phyloP scores from a whole-genome alignment of 1,140 invertebrate genomes.

The Drosophila ambigua region DNA sequence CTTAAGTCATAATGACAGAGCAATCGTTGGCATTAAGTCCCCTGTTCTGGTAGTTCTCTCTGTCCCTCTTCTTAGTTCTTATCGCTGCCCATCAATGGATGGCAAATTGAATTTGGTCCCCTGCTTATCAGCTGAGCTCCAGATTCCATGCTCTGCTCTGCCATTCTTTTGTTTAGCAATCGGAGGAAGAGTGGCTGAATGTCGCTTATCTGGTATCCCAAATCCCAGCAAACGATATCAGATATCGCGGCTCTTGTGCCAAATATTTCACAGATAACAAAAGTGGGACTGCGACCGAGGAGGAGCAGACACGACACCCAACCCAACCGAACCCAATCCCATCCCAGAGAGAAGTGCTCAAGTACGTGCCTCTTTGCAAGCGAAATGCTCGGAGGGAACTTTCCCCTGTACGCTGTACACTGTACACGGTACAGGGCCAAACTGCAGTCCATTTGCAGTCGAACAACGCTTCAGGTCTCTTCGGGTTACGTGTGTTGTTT shows the following conservation, averaged over 20 bases:
- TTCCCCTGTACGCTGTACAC: constrained; percentile 10
- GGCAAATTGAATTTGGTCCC: constrained; percentile 57
- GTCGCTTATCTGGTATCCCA: constrained; percentile 19
- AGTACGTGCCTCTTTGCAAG: constrained; percentile 33
- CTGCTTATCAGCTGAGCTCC: constrained; percentile 39
- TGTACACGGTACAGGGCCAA: background rate
- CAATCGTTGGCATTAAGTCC: constrained; percentile 26
- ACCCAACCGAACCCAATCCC: constrained; percentile 3
- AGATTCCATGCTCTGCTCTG: background rate
- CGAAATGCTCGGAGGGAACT: constrained; percentile 15
- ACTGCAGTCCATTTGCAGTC: constrained; percentile 16
- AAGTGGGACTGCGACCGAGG: constrained; percentile 8
- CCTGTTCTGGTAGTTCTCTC: background rate
- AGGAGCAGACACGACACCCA: constrained; percentile 7
- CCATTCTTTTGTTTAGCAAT: constrained; percentile 40
- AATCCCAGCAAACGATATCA: constrained; percentile 39
- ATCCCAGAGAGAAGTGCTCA: background rate
- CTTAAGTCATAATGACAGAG: constrained; percentile 56
- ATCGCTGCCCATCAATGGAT: constrained; percentile 35
- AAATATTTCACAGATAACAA: constrained; percentile 43
- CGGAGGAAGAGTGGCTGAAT: constrained; percentile 8
- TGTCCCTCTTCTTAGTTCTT: background rate
- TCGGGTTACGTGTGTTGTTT: constrained; percentile 37
- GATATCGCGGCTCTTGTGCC: constrained; percentile 36
- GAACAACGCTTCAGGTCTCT: constrained; percentile 5